Evolutionary conservation across 2,888 invertebrate genomes (phyloP).

Genomic region (Agrotis exclamationis): DNA sequence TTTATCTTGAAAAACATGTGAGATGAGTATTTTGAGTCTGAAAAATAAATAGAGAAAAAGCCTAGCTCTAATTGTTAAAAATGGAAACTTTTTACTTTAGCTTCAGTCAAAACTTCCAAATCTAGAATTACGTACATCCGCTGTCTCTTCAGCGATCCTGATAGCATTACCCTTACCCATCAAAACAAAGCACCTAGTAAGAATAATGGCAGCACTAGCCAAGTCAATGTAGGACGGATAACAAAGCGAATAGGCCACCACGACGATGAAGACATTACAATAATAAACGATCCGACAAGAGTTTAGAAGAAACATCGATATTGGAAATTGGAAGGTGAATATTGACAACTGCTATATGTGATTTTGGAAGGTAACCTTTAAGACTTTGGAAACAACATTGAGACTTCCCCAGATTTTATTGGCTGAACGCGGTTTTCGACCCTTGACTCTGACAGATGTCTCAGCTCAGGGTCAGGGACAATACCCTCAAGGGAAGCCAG

Average conservation of each 20-base stretch:
- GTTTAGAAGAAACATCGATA: conserved; percentile 8
- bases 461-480: too few relatives aligned
- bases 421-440: too few relatives aligned
- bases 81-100: too few relatives aligned
- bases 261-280: conserved; percentile 74
- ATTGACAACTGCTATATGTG: neutral
- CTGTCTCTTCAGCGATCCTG: neutral
- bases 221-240: conserved; percentile 9
- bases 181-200: neutral
- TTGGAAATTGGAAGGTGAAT: neutral
- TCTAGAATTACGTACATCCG: neutral
- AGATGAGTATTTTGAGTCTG: too few relatives aligned
- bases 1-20: too few relatives aligned
- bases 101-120: too few relatives aligned
- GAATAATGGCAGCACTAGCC: conserved; percentile 18
- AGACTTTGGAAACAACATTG: neutral
- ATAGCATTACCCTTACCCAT: neutral
- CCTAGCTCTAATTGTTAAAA: too few relatives aligned
- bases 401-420: neutral
- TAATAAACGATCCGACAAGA: conserved; percentile 72
- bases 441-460: too few relatives aligned
- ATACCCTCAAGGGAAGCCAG: too few relatives aligned
- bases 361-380: neutral
- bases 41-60: too few relatives aligned
- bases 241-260: conserved; percentile 32